Base-by-base conservation (phyloP, 2,113 vertebrate species). In the Zosterops japonicus region DNA sequence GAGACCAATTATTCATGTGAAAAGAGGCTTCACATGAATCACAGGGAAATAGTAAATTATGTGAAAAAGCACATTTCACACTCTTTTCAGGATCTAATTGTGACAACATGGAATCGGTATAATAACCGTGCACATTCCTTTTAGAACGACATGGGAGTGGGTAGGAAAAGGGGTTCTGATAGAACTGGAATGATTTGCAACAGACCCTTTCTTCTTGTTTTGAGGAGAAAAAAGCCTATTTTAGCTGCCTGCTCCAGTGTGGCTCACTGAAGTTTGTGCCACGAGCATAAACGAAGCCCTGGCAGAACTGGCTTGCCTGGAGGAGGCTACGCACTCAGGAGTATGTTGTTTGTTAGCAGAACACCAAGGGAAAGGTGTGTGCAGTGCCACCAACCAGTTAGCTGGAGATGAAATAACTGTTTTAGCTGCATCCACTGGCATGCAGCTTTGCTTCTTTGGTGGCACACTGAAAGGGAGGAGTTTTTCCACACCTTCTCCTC, bases 201-300 rank as follows among this genome's bases (percentile, higher is more conserved):
- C 47, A 80, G 92, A 64, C 44, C 2, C n/a, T 28, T 92, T 92
- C 57, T 78, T 56, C 83, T 92, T 42, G 77, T 96, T 98, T 86
- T 88, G 75, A 89, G 94, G 72, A 87, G 80, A 46, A 75, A 94
- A 84, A 60, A 82, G 39, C 59, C 28, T 60, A 0, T 55, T 93
- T 95, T 47, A 96, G 71, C 85, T 75, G 90, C 16, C 75, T 92
- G 82, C 63, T 88, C 76, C 11, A 1, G 55, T 89, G 70, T 25
- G 70, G 67, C 78, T 94, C 87, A 70, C 6, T 93, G 96, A 97
- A 97, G 79, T 91, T 5, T 5, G 50, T 69, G 97, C 98, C 97
- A 97, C 93, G 74, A 2, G 11, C 63, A 56, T 68, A 95, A 97
- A 96, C 1, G 24, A 88, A 96, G 81, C 89, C 76, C 88, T 89